phyloP scores from a whole-genome alignment of 2,113 vertebrate species.

The Notothenia rossii region DNA sequence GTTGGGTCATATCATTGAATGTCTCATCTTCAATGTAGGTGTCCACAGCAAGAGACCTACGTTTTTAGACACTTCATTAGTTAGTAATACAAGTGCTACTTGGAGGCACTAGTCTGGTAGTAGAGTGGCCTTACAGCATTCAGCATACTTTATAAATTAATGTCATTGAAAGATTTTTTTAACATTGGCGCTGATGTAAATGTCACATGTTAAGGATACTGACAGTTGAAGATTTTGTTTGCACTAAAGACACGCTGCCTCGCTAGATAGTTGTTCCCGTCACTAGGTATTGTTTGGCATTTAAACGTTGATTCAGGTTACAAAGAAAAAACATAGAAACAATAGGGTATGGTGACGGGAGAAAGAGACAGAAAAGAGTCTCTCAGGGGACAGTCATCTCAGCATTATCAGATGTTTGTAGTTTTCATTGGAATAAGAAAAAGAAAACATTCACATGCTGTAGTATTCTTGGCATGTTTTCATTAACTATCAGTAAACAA shows the following conservation, averaged over 20 bases:
- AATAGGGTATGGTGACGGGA: conserved; percentile 24
- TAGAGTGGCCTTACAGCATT: background rate
- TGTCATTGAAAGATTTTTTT: background rate
- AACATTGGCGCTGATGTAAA: background rate
- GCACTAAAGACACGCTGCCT: conserved; percentile 13
- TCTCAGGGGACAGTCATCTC: background rate
- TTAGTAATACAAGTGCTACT: background rate
- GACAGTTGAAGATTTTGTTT: conserved; percentile 42
- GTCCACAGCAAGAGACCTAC: too few relatives aligned
- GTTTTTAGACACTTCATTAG: background rate
- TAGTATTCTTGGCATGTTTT: background rate
- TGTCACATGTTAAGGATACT: background rate
- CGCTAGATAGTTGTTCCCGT: conserved; percentile 2
- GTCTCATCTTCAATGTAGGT: background rate
- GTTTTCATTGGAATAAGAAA: conserved; percentile 9
- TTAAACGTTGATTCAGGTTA: conserved; percentile 38
- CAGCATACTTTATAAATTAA: background rate
- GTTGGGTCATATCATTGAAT: background rate
- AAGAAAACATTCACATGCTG: background rate
- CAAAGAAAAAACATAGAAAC: conserved; percentile 15
- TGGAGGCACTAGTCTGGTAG: background rate
- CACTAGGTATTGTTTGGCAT: conserved; percentile 17
- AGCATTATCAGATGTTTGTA: conserved; percentile 5
- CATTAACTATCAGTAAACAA: conserved; percentile 44
- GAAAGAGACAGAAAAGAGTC: background rate